Evolutionary conservation across 2,113 vertebrate species (phyloP).

Genomic region (Cercopithecus mona): DNA sequence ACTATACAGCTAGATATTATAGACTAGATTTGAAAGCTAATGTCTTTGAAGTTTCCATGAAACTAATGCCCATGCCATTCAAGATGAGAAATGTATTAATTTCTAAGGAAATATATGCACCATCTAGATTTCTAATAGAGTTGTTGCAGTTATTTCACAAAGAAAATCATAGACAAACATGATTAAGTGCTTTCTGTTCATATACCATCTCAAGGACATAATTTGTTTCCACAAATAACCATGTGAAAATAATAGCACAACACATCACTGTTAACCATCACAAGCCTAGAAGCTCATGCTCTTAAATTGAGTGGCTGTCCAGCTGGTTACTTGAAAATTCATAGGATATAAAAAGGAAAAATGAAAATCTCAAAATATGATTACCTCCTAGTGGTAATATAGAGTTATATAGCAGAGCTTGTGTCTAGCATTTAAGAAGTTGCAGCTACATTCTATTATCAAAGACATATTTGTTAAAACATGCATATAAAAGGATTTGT

Average conservation of each 20-base stretch:
- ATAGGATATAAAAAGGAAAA: conserved; percentile 24
- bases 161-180: conserved; percentile 37
- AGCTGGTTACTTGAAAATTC: conserved; percentile 55
- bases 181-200: conserved; percentile 48
- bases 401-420: conserved; percentile 39
- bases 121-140: neutral
- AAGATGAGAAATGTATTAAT: neutral
- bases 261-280: conserved; percentile 45
- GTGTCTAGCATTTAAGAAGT: conserved; percentile 81
- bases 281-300: neutral
- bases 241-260: conserved; percentile 67
- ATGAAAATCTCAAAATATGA: conserved; percentile 59
- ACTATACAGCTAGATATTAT: neutral
- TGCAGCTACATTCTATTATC: conserved; percentile 81
- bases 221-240: conserved; percentile 76
- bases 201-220: conserved; percentile 51
- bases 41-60: conserved; percentile 14
- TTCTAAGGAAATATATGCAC: neutral
- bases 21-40: neutral
- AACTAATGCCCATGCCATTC: neutral
- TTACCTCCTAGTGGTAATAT: neutral
- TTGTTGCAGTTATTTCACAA: conserved; percentile 46
- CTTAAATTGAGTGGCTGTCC: conserved; percentile 47
- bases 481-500: conserved; percentile 85
- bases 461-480: conserved; percentile 87